These are phyloP conservation scores for Todus mexicanus DNA, from an alignment of 2,797 vertebrate genomes.

Conservation along the genomic window DNA sequence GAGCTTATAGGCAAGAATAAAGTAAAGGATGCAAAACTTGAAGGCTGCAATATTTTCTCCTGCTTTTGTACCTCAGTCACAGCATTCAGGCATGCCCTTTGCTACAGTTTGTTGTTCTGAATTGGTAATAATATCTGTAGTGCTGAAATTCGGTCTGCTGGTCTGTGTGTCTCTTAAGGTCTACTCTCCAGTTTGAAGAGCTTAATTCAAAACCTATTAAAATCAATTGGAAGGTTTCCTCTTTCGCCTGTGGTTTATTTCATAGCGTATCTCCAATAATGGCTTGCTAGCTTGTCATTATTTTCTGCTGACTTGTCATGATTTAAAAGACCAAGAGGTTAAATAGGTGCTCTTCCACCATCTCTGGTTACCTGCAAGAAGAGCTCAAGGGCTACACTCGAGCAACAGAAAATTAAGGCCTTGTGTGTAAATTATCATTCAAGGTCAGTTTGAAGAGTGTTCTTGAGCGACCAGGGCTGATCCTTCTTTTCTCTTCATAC, in stretches of 20 bases:
- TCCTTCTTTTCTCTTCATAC: background rate
- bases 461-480: background rate
- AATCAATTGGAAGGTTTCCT: background rate
- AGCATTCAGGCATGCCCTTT: background rate
- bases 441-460: background rate
- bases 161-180: background rate
- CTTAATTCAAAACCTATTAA: background rate
- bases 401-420: background rate
- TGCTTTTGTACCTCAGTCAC: background rate
- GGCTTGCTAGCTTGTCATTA: background rate
- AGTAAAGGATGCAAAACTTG: background rate
- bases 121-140: background rate
- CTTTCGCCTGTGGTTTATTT: background rate
- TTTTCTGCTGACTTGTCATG: background rate
- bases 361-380: background rate
- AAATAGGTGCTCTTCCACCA: background rate
- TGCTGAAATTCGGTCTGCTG: background rate
- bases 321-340: conserved; percentile 14
- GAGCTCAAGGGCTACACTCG: background rate
- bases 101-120: background rate
- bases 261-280: background rate
- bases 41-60: background rate
- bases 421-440: background rate
- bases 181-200: background rate
- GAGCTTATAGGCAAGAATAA: too few species aligned